Evolutionary conservation across 2,797 vertebrate genomes (phyloP).

Genomic region (Hemibagrus guttatus): DNA sequence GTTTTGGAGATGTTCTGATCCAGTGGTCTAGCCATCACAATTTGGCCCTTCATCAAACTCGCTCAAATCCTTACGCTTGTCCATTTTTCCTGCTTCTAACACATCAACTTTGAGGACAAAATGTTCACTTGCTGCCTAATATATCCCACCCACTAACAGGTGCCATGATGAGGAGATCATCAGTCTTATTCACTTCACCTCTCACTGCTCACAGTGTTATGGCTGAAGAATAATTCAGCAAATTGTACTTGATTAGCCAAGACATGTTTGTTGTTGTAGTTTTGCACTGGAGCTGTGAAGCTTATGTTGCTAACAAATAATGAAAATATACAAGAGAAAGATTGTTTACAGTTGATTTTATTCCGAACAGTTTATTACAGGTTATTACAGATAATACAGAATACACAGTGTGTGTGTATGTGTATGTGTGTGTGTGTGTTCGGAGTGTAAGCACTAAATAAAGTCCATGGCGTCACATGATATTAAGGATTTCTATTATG

Average conservation of each 20-base stretch:
- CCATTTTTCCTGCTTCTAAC: too few relatives aligned
- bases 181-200: too few relatives aligned
- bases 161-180: too few relatives aligned
- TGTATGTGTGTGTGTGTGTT: too few relatives aligned
- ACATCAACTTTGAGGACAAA: too few relatives aligned
- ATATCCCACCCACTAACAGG: too few relatives aligned
- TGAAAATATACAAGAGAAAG: not conserved
- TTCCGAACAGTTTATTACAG: not conserved
- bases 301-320: not conserved
- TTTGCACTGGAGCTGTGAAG: not conserved
- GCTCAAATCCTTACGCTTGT: too few relatives aligned
- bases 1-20: too few relatives aligned
- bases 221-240: not conserved
- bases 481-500: not conserved
- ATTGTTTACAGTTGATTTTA: not conserved
- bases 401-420: not conserved
- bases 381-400: not conserved
- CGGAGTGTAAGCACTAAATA: not conserved
- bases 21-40: too few relatives aligned
- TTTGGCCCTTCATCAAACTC: too few relatives aligned
- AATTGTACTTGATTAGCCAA: not conserved
- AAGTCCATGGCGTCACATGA: not conserved
- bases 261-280: not conserved
- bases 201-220: too few relatives aligned
- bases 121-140: too few relatives aligned